Conservation (phyloP, 2,113 vertebrate species). For the Podilymbus podiceps region DNA sequence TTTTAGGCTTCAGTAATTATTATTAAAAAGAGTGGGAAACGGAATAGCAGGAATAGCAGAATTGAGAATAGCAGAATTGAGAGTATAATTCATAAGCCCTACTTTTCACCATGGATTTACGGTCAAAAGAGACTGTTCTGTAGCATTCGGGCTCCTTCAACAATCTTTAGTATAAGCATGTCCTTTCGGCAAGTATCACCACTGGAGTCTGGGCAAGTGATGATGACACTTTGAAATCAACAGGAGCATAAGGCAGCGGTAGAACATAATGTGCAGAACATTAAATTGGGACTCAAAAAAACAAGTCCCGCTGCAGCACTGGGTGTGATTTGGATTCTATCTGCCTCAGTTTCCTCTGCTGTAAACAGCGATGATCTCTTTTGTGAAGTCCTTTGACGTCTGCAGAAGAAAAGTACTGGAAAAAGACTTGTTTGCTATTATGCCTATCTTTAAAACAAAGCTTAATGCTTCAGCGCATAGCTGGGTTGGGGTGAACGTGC, state of each 20-base stretch:
- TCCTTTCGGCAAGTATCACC: not conserved
- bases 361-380: not conserved
- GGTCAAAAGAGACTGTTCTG: not conserved
- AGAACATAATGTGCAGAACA: not conserved
- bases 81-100: not conserved
- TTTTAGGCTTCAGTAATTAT: not conserved
- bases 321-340: not conserved
- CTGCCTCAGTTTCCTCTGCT: not conserved
- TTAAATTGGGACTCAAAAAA: not conserved
- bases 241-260: not conserved
- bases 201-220: not conserved
- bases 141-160: not conserved
- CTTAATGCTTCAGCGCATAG: not conserved
- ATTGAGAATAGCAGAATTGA: not conserved
- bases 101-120: not conserved
- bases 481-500: not conserved
- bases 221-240: not conserved
- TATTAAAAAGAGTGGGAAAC: not conserved
- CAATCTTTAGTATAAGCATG: not conserved
- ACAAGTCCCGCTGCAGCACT: not conserved
- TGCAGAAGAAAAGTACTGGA: not conserved
- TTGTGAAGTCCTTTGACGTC: not conserved
- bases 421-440: not conserved
- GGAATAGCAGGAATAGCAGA: not conserved
- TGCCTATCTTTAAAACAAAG: conserved; percentile 43